Base-by-base conservation (phyloP, 2,888 invertebrate genomes). In the Mellilla xanthometata region DNA sequence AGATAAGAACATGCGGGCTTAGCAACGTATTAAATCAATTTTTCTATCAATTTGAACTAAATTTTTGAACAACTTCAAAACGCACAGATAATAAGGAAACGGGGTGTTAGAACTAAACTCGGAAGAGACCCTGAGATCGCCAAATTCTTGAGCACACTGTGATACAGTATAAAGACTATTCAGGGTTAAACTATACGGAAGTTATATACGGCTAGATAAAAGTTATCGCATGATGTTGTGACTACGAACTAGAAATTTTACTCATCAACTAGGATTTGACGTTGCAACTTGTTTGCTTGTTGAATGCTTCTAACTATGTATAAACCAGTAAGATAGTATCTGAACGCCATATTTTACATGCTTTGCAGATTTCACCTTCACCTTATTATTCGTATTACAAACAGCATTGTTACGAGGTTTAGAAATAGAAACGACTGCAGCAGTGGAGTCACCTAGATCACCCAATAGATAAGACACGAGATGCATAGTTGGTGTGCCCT, bases 1-100 rank as follows among this genome's bases (percentile, higher is more conserved):
- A 52, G 63, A 66, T 65, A 63, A 63, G 54, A 46, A 47, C 49
- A 74, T 74, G 73, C 73, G 74, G 74, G 74, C 58, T 59, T 49
- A 53, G 46, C 44, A 54, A 52, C 55, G 6, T 1, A 6, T 19
- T 6, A n/a, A 19, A 19, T 19, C 15, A 19, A 19, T 19, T 19
- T 19, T 19, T 1, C 15, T 19, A 5, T 19, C 6, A 1, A 19
- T 19, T 19, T 6, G 6, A 19, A 19, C 6, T 19, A 5, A 19
- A 19, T 0, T 3, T 19, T 5, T 19, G 23, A n/a, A n/a, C n/a
- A n/a, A n/a, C n/a, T n/a, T n/a, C 22, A 8, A 10, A 22, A 29
- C 36, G 31, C 47, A 60, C 54, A 53, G 52, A 54, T 47, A 62
- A 45, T 36, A 19, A 49, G 47, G 55, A 54, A 60, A 56, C 63